Evolutionary conservation across 2,113 vertebrate genomes (phyloP), one percentile per base, ranked within the genome.

Genomic region (Nanorana parkeri): DNA sequence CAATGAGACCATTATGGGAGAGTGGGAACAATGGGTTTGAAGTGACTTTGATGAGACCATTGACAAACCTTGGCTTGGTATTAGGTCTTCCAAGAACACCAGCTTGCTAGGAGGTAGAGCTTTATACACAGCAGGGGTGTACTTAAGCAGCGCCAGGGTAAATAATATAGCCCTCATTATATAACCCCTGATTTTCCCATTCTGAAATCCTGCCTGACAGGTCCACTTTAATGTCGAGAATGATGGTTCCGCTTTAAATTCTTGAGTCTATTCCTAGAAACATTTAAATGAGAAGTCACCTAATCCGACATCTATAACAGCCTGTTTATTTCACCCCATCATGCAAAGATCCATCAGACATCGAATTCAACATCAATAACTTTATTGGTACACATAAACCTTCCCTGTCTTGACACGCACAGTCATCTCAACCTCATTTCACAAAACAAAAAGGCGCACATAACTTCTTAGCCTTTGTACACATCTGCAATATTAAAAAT

Each of bases 401-500:
- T 47, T 76, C 67, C 66, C 54, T 13, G 29, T 75, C 58, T 41
- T 83, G 51, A 67, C 71, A 68, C 64, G 51, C 63, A 47, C 55
- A 60, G 80, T 74, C 69, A 74, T 81, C 72, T 76, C 71, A 58
- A 36, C 29, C 72, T 76, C 29, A 83, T 76, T 76, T 67, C 91
- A 91, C 92, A 94, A 96, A 92, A 95, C 95, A 95, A 94, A 47
- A 96, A 95, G 95, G 95, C 93, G 94, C 89, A 74, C 94, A 92
- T 92, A 90, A 94, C 94, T 93, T 93, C 94, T 94, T 93, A 94
- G 94, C 94, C 93, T 94, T 93, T 92, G 90, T 92, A 93, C 93
- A 93, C 93, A 93, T 94, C 94, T 95, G 94, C 92, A 91, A 93
- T 94, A 97, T 99, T 97, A 97, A 95, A 96, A 96, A 97, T 99